A percentile compares a stretch with the other conserved stretches of the same genome.
These are phyloP conservation scores for Lycophotia porphyrea DNA, from an alignment of 2,888 invertebrate species.

Conservation along the genomic window DNA sequence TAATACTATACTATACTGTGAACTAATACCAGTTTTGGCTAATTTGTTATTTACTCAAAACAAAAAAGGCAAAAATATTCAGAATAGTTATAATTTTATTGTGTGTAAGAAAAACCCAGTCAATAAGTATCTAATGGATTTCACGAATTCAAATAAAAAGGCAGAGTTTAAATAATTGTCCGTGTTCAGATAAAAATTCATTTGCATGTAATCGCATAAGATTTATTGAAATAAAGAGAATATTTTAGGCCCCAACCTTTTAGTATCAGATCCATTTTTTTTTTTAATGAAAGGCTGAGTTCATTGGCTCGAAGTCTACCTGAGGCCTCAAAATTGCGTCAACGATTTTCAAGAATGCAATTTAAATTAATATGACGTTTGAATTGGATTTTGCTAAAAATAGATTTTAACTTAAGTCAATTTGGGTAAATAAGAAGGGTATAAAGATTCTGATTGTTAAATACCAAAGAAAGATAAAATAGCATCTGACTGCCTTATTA, in stretches of 20 bases:
- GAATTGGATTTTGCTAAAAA: conserved; percentile 1
- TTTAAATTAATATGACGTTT: background rate
- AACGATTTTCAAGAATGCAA: background rate
- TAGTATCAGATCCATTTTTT: conserved; percentile 16
- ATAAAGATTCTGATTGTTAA: background rate
- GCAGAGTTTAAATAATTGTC: background rate
- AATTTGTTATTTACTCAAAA: background rate
- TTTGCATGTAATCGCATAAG: conserved; percentile 2
- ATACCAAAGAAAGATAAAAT: background rate
- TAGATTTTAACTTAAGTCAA: background rate
- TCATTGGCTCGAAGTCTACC: conserved; percentile 43
- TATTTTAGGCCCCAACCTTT: conserved; percentile 28
- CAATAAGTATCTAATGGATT: background rate
- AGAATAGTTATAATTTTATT: background rate
- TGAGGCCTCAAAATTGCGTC: conserved; percentile 35
- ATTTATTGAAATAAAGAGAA: conserved; percentile 30
- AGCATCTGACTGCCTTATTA: no score
- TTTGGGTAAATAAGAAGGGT: background rate
- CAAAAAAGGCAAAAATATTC: background rate
- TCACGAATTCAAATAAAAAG: background rate
- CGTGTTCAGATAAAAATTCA: background rate
- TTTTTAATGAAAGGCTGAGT: conserved; percentile 7
- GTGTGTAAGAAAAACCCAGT: background rate
- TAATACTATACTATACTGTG: no score
- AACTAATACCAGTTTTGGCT: background rate